These are phyloP conservation scores for Micrastur ruficollis DNA, from an alignment of 2,797 vertebrate genomes.

Conservation along the genomic window DNA sequence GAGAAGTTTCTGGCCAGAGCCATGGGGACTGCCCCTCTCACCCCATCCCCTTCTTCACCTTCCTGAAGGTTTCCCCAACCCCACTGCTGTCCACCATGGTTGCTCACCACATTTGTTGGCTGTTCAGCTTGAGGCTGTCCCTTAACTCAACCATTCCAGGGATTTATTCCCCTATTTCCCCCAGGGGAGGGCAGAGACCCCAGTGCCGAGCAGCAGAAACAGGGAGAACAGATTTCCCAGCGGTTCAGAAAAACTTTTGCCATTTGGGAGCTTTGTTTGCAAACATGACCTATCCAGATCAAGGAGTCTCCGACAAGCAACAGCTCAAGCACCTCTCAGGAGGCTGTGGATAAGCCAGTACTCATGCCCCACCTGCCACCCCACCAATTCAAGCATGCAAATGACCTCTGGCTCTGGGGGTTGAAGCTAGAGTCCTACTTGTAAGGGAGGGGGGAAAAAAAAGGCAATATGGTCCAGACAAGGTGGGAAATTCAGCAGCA, in stretches of 20 bases:
- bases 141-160: not conserved
- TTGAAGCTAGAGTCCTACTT: not conserved
- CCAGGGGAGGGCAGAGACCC: not conserved
- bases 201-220: not conserved
- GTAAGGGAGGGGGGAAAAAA: fast-evolving
- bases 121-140: not conserved
- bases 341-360: not conserved
- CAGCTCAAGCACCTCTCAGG: not conserved
- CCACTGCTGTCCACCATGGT: fast-evolving
- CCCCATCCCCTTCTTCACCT: not conserved
- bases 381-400: not conserved
- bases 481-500: not conserved
- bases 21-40: not conserved
- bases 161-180: not conserved
- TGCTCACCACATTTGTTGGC: not conserved
- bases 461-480: not conserved
- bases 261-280: not conserved
- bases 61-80: not conserved
- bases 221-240: not conserved
- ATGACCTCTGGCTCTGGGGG: fast-evolving
- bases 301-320: not conserved
- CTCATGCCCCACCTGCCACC: not conserved
- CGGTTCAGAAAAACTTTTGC: not conserved
- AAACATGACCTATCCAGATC: not conserved
- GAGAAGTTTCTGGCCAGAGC: not conserved